Conservation (phyloP, 2,888 invertebrate species). For the Julus scandinavius region DNA sequence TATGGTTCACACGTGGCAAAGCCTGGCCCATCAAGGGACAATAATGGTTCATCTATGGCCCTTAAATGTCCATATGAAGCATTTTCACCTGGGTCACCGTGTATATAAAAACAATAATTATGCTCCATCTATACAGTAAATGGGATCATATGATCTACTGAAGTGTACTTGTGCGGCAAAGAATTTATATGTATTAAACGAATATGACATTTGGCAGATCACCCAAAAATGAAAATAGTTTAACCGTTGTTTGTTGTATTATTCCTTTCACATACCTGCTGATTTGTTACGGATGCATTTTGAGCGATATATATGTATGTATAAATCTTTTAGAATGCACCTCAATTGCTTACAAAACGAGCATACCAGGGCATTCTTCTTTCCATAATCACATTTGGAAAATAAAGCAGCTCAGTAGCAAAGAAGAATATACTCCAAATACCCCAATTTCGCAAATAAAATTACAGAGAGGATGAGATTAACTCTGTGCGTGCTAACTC, state of each 20-base stretch:
- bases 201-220: not conserved
- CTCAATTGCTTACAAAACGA: not conserved
- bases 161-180: not conserved
- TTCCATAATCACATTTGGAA: conserved; percentile 34
- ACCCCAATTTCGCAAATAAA: conserved; percentile 44
- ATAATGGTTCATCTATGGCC: no score
- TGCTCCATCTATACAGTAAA: no score
- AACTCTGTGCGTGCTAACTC: conserved; percentile 23
- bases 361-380: conserved; percentile 30
- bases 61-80: no score
- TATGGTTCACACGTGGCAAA: no score
- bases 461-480: conserved; percentile 31
- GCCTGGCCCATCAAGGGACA: no score
- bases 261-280: conserved; percentile 13
- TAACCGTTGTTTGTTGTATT: not conserved
- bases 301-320: not conserved
- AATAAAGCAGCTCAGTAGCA: conserved; percentile 36
- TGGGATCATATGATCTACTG: no score
- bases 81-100: no score
- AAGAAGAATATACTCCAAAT: conserved; percentile 33
- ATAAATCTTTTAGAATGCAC: not conserved
- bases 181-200: not conserved
- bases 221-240: not conserved
- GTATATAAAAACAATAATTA: no score
- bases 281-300: not conserved